These are phyloP conservation scores for Philypnodon macrostomus DNA, from an alignment of 2,797 vertebrate genomes.

Conservation along the genomic window DNA sequence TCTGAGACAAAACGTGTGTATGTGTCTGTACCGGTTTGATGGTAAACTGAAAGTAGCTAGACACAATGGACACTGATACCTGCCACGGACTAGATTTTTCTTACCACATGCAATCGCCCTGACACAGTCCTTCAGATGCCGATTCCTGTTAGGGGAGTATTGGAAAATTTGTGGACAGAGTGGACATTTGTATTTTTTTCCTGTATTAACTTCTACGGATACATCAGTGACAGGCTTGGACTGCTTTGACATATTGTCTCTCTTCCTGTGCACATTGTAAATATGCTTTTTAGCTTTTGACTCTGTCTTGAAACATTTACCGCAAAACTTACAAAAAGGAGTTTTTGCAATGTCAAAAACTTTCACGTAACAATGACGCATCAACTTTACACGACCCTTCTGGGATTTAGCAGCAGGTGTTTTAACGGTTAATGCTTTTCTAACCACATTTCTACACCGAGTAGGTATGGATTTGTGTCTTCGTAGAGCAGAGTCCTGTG, in stretches of 20 bases:
- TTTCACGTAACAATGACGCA: constrained; percentile 70
- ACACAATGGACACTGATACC: constrained; percentile 76
- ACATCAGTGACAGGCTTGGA: constrained; percentile 31
- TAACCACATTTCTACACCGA: constrained; percentile 45
- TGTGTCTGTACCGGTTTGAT: constrained; percentile 70
- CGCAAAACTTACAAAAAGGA: constrained; percentile 53
- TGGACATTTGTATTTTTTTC: constrained; percentile 68
- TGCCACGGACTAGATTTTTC: constrained; percentile 51
- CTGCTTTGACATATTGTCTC: constrained; percentile 20
- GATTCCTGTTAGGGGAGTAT: constrained; percentile 70
- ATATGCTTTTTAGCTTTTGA: constrained; percentile 48
- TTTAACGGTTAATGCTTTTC: constrained; percentile 3
- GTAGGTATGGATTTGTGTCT: constrained; percentile 57
- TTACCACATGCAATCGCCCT: constrained; percentile 36
- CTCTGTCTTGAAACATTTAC: constrained; percentile 48
- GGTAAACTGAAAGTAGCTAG: constrained; percentile 51
- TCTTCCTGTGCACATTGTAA: constrained; percentile 35
- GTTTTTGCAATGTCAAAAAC: constrained; percentile 68
- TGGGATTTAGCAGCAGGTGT: constrained; percentile 7
- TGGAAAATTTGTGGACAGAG: constrained; percentile 74
- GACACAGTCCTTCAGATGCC: constrained; percentile 76
- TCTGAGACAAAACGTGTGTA: constrained; percentile 64
- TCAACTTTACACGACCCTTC: constrained; percentile 1
- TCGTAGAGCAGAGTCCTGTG: constrained; percentile 47
- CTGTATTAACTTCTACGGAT: constrained; percentile 15